Conservation (phyloP, 2,113 vertebrate species). For the Hiodon alosoides region DNA sequence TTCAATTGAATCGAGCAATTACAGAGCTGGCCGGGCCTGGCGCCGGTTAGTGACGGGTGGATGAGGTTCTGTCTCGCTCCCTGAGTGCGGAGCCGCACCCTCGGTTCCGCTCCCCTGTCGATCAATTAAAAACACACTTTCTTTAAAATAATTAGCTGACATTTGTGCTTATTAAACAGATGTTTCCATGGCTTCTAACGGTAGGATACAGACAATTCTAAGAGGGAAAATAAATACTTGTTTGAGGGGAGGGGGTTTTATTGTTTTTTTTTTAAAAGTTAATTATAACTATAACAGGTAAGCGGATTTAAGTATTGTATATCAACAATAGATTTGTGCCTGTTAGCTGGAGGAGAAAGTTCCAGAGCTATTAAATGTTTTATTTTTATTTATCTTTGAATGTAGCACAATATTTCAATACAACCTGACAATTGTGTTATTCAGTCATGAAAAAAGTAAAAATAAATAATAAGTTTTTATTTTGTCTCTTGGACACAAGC, state of each 20-base stretch:
- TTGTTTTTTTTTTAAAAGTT: too few relatives aligned
- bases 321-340: too few relatives aligned
- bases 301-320: too few relatives aligned
- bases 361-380: constrained; percentile 19
- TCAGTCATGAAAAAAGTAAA: background rate
- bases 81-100: constrained; percentile 39
- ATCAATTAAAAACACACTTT: constrained; percentile 64
- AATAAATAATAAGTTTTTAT: constrained; percentile 27
- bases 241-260: too few relatives aligned
- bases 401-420: background rate
- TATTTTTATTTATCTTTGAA: constrained; percentile 2
- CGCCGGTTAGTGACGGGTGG: background rate
- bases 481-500: constrained; percentile 40
- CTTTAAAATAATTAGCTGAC: constrained; percentile 66
- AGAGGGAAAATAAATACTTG: too few relatives aligned
- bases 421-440: too few relatives aligned
- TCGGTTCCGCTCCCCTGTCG: constrained; percentile 49
- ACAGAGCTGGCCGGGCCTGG: background rate
- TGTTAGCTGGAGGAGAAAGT: constrained; percentile 12
- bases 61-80: constrained; percentile 31
- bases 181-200: constrained; percentile 53
- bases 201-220: background rate
- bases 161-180: constrained; percentile 63
- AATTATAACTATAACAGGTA: too few relatives aligned
- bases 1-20: too few relatives aligned